Base-by-base conservation (phyloP, 2,888 invertebrate species). In the Petrolisthes manimaculis region DNA sequence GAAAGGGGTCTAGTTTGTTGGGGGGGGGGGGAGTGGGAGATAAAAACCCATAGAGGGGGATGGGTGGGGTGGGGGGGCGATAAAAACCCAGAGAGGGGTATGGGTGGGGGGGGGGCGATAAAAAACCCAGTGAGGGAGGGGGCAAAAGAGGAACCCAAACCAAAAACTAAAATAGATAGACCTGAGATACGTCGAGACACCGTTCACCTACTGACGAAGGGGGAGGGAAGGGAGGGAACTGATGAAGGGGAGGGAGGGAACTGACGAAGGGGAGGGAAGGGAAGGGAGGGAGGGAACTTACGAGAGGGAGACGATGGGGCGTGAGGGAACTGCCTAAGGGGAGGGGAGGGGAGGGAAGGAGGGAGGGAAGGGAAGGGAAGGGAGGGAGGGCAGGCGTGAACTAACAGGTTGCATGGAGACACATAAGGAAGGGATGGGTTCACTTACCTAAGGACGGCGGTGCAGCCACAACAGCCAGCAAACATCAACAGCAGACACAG, bases 361-460 rank as follows among this genome's bases (percentile, higher is more conserved):
- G 1, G 21, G 4, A 24, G 37, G 37, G 2, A 75, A 75, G 9
- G 37, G 37, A 18, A 75, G 37, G 9, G 37, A n/a, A 12, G 37
- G 18, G 9, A 18, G 75, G 12, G n/a, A 37, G 21, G 9, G 24
- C 8, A 61, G 61, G 61, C 12, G 61, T 9, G 61, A 61, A 61
- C 61, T 61, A 9, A 9, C 9, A 18, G 1, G 18, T 1, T 75
- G 14, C 9, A 9, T n/a, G 69, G 69, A 69, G 9, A n/a, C 75
- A 18, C 9, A 37, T 2, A 75, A 75, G 54, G n/a, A 37, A n/a
- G 21, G 21, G 51, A 67, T 2, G 54, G 0, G 21, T 24, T 4
- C n/a, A 54, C 69, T 69, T 51, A 87, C 86, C 86, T 87, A 55
- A 87, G 24, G 69, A 83, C 86, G 53, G 83, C 83, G 51, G 86